Base-by-base conservation (phyloP, 30 jellyfish, hydroid and myxozoan genomes). In the Aurelia aurita region DNA sequence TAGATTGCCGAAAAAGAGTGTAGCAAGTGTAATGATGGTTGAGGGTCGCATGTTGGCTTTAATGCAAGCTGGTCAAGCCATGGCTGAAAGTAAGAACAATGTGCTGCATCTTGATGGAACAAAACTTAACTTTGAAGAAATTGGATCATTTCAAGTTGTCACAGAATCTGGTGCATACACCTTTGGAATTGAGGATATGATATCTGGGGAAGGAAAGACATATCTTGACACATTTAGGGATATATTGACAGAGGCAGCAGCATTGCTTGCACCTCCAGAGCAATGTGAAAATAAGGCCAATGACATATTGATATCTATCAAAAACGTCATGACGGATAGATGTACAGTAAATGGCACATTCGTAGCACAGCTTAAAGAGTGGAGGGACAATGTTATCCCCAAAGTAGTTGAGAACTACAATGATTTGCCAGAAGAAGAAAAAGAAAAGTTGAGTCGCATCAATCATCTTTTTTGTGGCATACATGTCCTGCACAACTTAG, bases 401-500 rank as follows among this genome's bases (percentile, higher is more conserved):
- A 22, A 15, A 23, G 82, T 78, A 0, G 53, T 78, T 28, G 69
- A 78, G 19, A 78, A 59, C 58, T 78, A 78, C 22, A 26, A 61
- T 0, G 53, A 78, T 5, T 45, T 78, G 53, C 82, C 81, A 6
- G 80, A 78, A 7, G 69, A 59, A 2, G 89, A 78, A 34, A 78
- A 59, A 19, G 53, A 59, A 5, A 78, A 78, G 39, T 20, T 45
- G 0, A 27, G 81, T 11, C 23, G 60, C 10, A 54, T 77, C 12
- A 51, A 77, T 60, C 86, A 77, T 77, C 58, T 77, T 23, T 77
- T 77, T 69, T 77, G 85, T 35, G 28, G 89, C 15, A 21, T 77
- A n/a, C 89, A 77, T 60, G 89, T 77, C 1, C 12, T 77, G 11
- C 89, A 77, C 82, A 74, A 74, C 20, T 44, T 46, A 46, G 87